Evolutionary conservation across 2,888 invertebrate species (phyloP).

Genomic region (Dryobotodes eremita): DNA sequence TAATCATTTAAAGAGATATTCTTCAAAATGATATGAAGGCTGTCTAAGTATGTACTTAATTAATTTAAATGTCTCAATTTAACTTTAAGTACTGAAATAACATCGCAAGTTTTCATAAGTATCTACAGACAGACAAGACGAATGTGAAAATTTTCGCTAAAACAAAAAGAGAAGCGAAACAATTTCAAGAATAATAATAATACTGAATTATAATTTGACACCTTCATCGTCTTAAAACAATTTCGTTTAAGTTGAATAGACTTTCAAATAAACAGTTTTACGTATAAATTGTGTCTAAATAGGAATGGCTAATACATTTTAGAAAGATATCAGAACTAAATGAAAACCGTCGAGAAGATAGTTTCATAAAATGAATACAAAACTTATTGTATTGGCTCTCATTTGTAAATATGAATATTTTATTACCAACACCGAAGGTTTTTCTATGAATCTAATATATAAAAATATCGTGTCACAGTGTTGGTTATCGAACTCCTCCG

Average conservation of each 20-base stretch:
- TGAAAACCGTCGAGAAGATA: conserved; percentile 6
- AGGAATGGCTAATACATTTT: conserved; percentile 16
- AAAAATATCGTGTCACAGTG: too few species aligned
- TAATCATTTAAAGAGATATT: conserved; percentile 1
- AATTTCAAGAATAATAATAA: conserved; percentile 48
- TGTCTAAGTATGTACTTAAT: conserved; percentile 26
- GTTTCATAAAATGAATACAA: conserved; percentile 11
- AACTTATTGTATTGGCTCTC: conserved; percentile 9
- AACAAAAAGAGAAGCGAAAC: conserved; percentile 46
- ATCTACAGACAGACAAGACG: conserved; percentile 34
- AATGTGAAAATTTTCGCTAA: conserved; percentile 40
- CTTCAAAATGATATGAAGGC: conserved; percentile 5
- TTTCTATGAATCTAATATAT: conserved; percentile 5
- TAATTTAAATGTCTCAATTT: conserved; percentile 48
- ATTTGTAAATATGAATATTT: conserved; percentile 30
- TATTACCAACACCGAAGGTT: background rate
- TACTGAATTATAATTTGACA: conserved; percentile 44
- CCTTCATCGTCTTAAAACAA: conserved; percentile 42
- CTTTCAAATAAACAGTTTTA: conserved; percentile 36
- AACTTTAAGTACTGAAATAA: conserved; percentile 32
- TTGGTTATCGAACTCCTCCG: too few species aligned
- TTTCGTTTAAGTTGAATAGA: conserved; percentile 34
- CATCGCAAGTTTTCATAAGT: conserved; percentile 35
- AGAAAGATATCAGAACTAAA: conserved; percentile 15
- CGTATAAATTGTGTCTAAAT: conserved; percentile 22